Conservation (phyloP, 2,888 invertebrate species). For the Sicus ferrugineus region DNA sequence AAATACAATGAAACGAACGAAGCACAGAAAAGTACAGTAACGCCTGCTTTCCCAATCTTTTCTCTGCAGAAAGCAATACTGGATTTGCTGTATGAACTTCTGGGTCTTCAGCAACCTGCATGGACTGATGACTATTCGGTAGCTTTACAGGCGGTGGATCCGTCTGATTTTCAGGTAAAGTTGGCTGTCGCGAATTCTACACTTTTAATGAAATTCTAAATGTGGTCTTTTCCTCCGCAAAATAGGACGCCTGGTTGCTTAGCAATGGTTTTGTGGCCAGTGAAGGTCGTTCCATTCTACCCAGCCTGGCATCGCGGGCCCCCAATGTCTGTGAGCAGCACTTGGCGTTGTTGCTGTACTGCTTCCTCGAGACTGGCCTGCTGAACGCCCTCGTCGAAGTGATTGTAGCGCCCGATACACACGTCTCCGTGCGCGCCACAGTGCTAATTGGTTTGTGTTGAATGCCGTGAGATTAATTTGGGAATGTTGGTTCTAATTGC, state of each 20-base stretch:
- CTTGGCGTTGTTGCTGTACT: constrained; percentile 84
- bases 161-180: constrained; percentile 73
- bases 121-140: constrained; percentile 94
- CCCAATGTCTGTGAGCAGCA: constrained; percentile 93
- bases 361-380: constrained; percentile 86
- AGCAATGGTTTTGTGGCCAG: constrained; percentile 95
- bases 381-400: constrained; percentile 91
- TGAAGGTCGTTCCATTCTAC: constrained; percentile 86
- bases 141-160: constrained; percentile 88
- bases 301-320: constrained; percentile 83
- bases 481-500: not conserved
- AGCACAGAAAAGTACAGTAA: too few relatives aligned
- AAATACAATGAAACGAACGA: too few relatives aligned
- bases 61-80: constrained; percentile 83
- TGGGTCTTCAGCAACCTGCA: constrained; percentile 85
- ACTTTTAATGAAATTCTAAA: not conserved
- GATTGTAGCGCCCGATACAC: constrained; percentile 86
- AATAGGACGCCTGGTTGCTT: constrained; percentile 82
- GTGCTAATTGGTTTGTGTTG: constrained; percentile 75
- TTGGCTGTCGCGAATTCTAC: not conserved
- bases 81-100: constrained; percentile 89
- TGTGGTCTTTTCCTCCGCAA: not conserved
- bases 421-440: constrained; percentile 90
- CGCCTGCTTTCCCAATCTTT: not conserved
- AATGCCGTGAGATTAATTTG: not conserved